Evolutionary conservation across 2,888 invertebrate species (phyloP), one percentile per base, ranked within the genome.

Genomic region (Oegoconia quadripuncta): DNA sequence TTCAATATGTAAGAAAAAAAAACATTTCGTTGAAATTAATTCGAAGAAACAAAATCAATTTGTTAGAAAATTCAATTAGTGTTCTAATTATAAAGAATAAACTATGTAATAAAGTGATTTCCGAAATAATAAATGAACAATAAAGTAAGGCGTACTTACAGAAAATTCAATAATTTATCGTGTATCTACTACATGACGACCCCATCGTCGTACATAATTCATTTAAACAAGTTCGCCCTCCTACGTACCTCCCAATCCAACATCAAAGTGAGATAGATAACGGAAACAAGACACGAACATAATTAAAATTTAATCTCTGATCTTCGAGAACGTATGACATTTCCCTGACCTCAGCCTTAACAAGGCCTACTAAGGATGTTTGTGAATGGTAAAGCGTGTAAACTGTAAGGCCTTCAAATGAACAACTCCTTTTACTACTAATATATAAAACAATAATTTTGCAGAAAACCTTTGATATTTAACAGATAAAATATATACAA

Each of bases 241-340:
- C 25, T 34, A 34, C n/a, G n/a, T n/a, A n/a, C n/a, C 34, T 34
- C n/a, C 42, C 35, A 28, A 22, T 16, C 9, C 35, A 17, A 44
- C 46, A 46, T 48, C 48, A 48, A 51, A 48, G 46, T 20, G 37
- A 41, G 37, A 47, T 37, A 39, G 37, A 47, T 37, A 39, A 39
- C 37, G 22, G 39, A 34, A 38, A 34, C 18, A 38, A 37, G 30
- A 33, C 28, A 31, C 20, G 17, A 25, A 16, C 33, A 35, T 37
- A 38, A 42, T 46, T 44, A 40, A 44, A 47, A 46, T 46, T 46
- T 52, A 42, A 43, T 43, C 41, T 37, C 42, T 30, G 37, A 42
- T 44, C 39, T 41, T 36, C 30, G 41, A 50, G 40, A 34, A 42
- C 34, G 34, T 34, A 34, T 41, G 44, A 37, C 45, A 44, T 41